These are phyloP conservation scores for Ophion ellenae DNA, from an alignment of 2,888 invertebrate genomes.

Conservation along the genomic window DNA sequence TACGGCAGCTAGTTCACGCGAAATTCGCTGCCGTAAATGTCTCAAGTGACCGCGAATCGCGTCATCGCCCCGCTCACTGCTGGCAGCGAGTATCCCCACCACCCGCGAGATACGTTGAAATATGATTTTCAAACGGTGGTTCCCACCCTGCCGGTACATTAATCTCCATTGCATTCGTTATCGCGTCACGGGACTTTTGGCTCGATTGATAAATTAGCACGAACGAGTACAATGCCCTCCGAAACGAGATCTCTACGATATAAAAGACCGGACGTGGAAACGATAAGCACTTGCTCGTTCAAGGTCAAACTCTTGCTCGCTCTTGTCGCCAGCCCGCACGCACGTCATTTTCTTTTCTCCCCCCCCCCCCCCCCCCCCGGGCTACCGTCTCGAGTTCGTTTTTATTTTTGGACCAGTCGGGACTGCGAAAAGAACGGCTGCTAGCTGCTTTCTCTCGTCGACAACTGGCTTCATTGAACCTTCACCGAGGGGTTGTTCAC, in stretches of 20 bases:
- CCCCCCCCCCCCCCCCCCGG: background rate
- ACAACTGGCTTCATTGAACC: constrained; percentile 12
- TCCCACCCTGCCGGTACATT: no score
- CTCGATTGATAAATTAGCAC: constrained; percentile 40
- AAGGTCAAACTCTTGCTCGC: constrained; percentile 30
- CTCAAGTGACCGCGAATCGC: no score
- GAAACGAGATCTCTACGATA: background rate
- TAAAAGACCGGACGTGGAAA: constrained; percentile 2
- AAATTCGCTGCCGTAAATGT: no score
- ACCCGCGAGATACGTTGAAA: background rate
- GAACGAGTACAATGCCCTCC: constrained; percentile 10
- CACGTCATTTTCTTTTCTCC: constrained; percentile 5
- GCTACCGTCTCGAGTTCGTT: background rate
- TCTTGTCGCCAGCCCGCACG: background rate
- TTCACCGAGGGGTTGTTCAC: constrained; percentile 40
- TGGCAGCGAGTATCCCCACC: background rate
- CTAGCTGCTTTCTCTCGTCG: background rate
- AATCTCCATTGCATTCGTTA: constrained; percentile 8
- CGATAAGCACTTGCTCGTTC: constrained; percentile 25
- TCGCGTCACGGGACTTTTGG: background rate
- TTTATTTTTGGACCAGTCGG: constrained; percentile 36
- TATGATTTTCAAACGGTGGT: no score
- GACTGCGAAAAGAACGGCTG: constrained; percentile 58
- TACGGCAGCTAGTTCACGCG: no score
- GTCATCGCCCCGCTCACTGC: no score